A percentile compares a stretch with the other conserved stretches of the same genome.
These are phyloP conservation scores for Calcarius lapponicus DNA, from an alignment of 2,797 vertebrate genomes.

Conservation along the genomic window DNA sequence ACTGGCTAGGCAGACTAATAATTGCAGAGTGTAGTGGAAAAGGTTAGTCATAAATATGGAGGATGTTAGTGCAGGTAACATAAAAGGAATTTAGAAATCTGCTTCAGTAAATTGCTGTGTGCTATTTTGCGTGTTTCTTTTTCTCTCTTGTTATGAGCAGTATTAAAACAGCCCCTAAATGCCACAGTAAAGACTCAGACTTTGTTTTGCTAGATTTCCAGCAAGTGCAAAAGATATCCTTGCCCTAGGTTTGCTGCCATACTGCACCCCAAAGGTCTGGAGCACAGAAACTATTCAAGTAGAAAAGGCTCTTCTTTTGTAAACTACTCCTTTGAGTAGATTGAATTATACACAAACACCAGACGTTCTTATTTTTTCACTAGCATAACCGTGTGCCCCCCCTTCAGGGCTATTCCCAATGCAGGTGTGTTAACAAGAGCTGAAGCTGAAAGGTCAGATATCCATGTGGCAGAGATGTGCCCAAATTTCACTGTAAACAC, in stretches of 20 bases:
- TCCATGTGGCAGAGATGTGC: background rate
- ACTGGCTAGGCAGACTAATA: conserved; percentile 36
- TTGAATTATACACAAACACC: background rate
- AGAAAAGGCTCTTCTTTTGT: background rate
- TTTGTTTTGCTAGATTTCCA: background rate
- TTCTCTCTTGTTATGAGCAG: background rate
- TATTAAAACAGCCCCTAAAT: background rate
- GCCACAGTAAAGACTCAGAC: background rate
- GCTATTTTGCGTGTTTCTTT: conserved; percentile 25
- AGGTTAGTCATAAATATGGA: conserved; percentile 59
- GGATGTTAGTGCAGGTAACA: conserved; percentile 28
- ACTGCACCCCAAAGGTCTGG: background rate
- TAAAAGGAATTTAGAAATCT: conserved; percentile 53
- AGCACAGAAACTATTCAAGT: background rate
- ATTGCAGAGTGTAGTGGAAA: conserved; percentile 38
- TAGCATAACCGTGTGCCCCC: background rate
- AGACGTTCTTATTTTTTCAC: background rate
- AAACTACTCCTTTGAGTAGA: background rate
- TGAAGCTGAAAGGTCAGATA: background rate
- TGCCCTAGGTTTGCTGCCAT: background rate
- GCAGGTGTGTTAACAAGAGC: background rate
- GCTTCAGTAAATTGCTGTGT: conserved; percentile 14
- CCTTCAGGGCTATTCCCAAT: background rate
- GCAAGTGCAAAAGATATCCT: background rate
- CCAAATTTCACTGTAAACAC: background rate